Base-by-base conservation (phyloP, 2,888 invertebrate genomes). In the Baccha elongata region DNA sequence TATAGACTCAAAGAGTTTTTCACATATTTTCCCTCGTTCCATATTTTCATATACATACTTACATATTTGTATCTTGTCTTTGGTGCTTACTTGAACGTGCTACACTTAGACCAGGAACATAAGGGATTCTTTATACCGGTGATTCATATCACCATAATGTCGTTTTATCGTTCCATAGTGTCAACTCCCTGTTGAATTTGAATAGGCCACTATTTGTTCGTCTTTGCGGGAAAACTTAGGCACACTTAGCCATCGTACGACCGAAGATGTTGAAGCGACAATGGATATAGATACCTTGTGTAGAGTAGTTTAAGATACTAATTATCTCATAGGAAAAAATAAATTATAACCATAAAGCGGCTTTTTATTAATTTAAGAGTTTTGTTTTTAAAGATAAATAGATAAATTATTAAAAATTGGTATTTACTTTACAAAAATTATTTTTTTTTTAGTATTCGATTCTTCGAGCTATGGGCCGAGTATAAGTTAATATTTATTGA, bases 1-100 rank as follows among this genome's bases (percentile, higher is more conserved):
- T 84, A 79, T 84, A 79, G 78, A 84, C 74, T 58, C 69, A 84
- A 84, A 84, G 69, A 84, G 84, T 60, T 81, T 79, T 72, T 29
- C 37, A 48, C 26, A 65, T n/a, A n/a, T 26, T 50, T 60, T 26
- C 46, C 48, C 48, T 40, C 42, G 64, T 55, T 52, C 58, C 46
- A 50, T 42, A 37, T 46, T 68, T 10, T n/a, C n/a, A n/a, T n/a
- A n/a, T n/a, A n/a, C n/a, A n/a, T n/a, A n/a, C n/a, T n/a, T n/a
- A n/a, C n/a, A n/a, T n/a, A n/a, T n/a, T n/a, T 44, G 32, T 69
- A 10, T 44, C n/a, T 44, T 42, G 29, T 11, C 26, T 4, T 42
- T 26, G 1, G n/a, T 21, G 53, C 21, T 29, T 69, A 8, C 23
- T 37, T 65, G 65, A 62, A 44, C 32, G 37, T 48, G 52, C 23